A percentile compares a stretch with the other conserved stretches of the same genome.
Conservation (phyloP, 2,888 invertebrate genomes). For the Cyrtodaria siliqua region DNA sequence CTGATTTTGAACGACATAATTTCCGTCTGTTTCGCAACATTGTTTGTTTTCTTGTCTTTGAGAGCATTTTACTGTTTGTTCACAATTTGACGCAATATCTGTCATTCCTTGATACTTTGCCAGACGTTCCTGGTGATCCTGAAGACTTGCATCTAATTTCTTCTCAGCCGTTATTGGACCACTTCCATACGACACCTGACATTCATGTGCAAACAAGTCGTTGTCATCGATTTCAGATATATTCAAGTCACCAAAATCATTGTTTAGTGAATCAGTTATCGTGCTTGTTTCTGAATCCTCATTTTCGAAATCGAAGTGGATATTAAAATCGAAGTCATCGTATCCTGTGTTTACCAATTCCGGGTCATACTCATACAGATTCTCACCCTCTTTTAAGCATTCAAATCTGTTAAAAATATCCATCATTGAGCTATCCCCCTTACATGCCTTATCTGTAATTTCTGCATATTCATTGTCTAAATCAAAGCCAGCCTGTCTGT, state of each 20-base stretch:
- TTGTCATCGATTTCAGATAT: constrained; percentile 4
- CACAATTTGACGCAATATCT: too few species aligned
- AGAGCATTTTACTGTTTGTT: too few species aligned
- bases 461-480: too few species aligned
- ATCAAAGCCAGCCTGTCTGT: too few species aligned
- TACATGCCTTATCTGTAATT: constrained; percentile 35
- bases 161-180: not conserved
- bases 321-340: constrained; percentile 19
- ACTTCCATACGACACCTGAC: not conserved
- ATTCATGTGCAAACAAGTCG: constrained; percentile 32
- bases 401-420: constrained; percentile 43
- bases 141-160: constrained; percentile 4
- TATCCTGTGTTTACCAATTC: constrained; percentile 3
- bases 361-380: not conserved
- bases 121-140: constrained; percentile 4
- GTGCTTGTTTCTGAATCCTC: constrained; percentile 46
- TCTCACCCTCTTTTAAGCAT: constrained; percentile 12
- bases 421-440: constrained; percentile 32
- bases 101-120: too few species aligned
- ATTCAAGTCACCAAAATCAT: not conserved
- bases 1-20: too few species aligned
- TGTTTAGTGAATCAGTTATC: constrained; percentile 26
- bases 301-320: constrained; percentile 34
- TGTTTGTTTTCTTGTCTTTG: too few species aligned
- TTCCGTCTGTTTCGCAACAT: too few species aligned